Percentiles rank a stretch among this genome's conserved stretches.
phyloP scores from a whole-genome alignment of 2,888 invertebrate genomes.

The Laspeyria flexula region DNA sequence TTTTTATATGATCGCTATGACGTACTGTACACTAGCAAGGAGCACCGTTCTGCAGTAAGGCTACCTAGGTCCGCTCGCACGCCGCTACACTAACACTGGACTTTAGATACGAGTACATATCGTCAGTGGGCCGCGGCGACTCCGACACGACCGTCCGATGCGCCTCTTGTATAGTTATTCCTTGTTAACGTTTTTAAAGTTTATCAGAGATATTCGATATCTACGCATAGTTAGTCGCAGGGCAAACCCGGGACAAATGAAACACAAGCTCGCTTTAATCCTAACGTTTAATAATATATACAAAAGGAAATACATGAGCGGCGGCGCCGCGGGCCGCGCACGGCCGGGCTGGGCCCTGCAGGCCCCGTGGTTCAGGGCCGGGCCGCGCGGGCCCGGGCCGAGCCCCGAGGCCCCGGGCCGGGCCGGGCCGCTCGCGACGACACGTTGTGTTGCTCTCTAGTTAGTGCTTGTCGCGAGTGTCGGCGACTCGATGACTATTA shows the following conservation, averaged over 20 bases:
- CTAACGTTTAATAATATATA: conserved; percentile 77
- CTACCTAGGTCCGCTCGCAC: too few species aligned
- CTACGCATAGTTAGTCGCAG: conserved; percentile 27
- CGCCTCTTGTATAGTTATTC: conserved; percentile 47
- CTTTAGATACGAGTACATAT: too few species aligned
- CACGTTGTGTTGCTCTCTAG: background rate
- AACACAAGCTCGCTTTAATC: conserved; percentile 57
- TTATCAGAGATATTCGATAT: conserved; percentile 55
- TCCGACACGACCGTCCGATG: conserved; percentile 35
- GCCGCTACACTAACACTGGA: too few species aligned
- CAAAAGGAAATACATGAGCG: conserved; percentile 71
- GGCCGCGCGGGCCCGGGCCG: conserved; percentile 3
- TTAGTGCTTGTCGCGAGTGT: background rate
- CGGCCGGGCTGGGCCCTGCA: conserved; percentile 5
- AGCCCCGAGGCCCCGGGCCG: background rate
- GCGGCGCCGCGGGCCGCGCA: conserved; percentile 11
- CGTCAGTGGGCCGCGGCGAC: background rate
- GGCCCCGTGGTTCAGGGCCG: background rate
- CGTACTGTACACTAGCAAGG: conserved; percentile 24
- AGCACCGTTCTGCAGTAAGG: conserved; percentile 26
- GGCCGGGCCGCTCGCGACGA: background rate
- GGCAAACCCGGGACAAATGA: conserved; percentile 35
- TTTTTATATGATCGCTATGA: conserved; percentile 38
- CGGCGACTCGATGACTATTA: conserved; percentile 8
- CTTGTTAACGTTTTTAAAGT: conserved; percentile 75